phyloP scores from a whole-genome alignment of 2,797 vertebrate genomes.

The Lacerta viridis region DNA sequence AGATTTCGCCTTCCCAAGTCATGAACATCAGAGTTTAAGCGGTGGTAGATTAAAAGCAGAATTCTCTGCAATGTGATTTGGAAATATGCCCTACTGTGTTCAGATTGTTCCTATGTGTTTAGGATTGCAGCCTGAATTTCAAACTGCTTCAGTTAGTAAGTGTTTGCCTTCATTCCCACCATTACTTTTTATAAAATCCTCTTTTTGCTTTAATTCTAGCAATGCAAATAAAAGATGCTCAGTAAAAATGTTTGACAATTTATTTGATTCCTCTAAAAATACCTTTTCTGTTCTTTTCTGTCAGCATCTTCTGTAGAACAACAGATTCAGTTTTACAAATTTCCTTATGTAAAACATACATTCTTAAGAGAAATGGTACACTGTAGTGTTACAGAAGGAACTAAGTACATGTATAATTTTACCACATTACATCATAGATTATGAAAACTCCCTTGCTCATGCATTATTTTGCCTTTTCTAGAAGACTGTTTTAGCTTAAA shows the following conservation, averaged over 20 bases:
- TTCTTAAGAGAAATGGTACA: too few relatives aligned
- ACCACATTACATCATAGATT: background rate
- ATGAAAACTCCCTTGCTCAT: slow-evolving; percentile 15
- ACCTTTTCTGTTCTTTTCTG: background rate
- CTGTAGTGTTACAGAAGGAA: too few relatives aligned
- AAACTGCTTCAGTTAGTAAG: background rate
- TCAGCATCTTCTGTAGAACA: background rate
- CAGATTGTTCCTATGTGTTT: background rate
- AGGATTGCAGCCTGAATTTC: background rate
- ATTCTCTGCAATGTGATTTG: background rate
- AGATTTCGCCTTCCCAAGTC: background rate
- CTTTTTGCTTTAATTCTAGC: background rate
- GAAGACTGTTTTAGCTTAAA: background rate
- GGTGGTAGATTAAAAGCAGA: background rate
- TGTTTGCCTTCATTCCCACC: background rate
- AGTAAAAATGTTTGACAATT: background rate
- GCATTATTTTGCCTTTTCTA: slow-evolving; percentile 8
- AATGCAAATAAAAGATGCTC: background rate
- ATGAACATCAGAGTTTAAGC: background rate
- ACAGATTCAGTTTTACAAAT: background rate
- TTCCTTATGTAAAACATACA: background rate
- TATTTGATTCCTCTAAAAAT: background rate
- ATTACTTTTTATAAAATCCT: background rate
- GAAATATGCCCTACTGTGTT: background rate
- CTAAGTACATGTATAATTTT: background rate